Evolutionary conservation across 2,113 vertebrate species (phyloP), one percentile per base, ranked within the genome.

Genomic region (Phoxinus phoxinus): DNA sequence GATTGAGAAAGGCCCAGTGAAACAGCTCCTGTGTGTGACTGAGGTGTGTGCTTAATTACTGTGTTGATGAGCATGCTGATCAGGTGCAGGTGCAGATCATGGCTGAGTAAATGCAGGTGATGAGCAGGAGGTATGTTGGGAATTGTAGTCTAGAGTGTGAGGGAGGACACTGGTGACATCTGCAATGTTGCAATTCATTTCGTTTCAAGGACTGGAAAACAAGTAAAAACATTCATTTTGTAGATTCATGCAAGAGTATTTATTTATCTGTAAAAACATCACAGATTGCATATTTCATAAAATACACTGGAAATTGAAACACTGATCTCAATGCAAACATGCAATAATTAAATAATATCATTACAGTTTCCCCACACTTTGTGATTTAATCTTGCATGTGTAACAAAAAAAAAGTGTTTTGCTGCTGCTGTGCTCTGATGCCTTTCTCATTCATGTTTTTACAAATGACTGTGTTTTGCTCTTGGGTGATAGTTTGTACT

Each of bases 361-460:
- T 69, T 11, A 67, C 35, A 37, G 1, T 23, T 5, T 21, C 15
- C 67, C 32, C 2, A 7, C 10, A 72, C 35, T 41, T 72, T 73
- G 37, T 46, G 37, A 73, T 73, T 65, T 73, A 44, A 25, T 73
- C 12, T 44, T 73, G n/a, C 37, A 73, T 73, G 71, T 73, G 37
- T 73, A 73, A 46, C 23, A 73, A 44, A 44, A 73, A 44, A 44
- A 4, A 72, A 73, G 71, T 73, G 23, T 73, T 46, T 73, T 73
- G 37, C 2, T 44, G 21, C 21, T n/a, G 37, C 23, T 25, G 23
- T 13, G 67, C 67, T 69, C 67, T 71, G 71, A 46, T 73, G 71
- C 5, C 23, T 25, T 73, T 67, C 65, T 21, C 4, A 11, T 72
- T 72, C 69, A 72, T 44, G 37, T 72, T 72, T n/a, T 21, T 72